phyloP scores from a whole-genome alignment of 1,140 invertebrate species.

The Microvelia longipes region DNA sequence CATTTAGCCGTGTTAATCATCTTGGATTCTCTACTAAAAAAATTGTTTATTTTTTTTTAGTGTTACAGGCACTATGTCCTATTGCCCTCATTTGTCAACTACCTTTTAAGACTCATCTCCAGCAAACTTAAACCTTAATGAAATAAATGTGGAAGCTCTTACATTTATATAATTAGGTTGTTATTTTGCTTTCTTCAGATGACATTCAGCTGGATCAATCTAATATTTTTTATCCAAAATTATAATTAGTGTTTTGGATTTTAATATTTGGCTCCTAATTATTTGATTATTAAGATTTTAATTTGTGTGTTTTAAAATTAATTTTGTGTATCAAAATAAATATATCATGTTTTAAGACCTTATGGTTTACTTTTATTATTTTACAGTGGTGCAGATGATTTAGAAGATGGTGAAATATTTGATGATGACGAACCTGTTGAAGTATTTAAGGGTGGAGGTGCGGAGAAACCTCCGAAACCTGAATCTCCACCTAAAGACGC shows the following conservation, averaged over 20 bases:
- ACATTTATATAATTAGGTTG: not conserved
- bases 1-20: no score
- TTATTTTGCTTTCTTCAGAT: not conserved
- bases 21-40: no score
- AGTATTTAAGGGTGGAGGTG: not conserved
- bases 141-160: no score
- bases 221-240: no score
- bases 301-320: not conserved
- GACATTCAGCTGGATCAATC: no score
- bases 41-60: no score
- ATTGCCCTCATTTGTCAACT: no score
- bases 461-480: not conserved
- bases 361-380: not conserved
- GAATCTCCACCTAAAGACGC: not conserved
- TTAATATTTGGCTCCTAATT: not conserved
- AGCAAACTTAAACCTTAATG: no score
- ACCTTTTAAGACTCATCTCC: no score
- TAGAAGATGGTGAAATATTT: constrained; percentile 11
- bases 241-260: not conserved
- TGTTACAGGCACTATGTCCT: no score
- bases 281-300: not conserved
- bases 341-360: not conserved
- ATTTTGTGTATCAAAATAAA: not conserved
- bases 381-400: constrained; percentile 5
- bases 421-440: constrained; percentile 5